Conservation (phyloP, 2,888 invertebrate species). For the Campaea margaritaria region DNA sequence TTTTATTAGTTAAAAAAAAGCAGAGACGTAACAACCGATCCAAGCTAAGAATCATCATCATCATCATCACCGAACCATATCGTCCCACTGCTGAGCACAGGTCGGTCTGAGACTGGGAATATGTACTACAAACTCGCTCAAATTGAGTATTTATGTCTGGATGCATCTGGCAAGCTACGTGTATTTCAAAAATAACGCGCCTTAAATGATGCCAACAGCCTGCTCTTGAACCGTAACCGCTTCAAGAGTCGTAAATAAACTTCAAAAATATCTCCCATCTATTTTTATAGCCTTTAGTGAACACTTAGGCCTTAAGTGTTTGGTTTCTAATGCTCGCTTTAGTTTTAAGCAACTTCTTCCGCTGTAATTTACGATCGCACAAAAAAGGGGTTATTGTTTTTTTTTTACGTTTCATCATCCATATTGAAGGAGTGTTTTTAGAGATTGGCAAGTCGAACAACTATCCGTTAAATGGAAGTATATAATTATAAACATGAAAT, state of each 20-base stretch:
- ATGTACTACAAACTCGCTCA: background rate
- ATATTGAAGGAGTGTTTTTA: too few species aligned
- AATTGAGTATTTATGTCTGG: background rate
- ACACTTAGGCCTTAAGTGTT: slow-evolving; percentile 23
- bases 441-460: too few species aligned
- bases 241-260: slow-evolving; percentile 35
- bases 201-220: slow-evolving; percentile 47
- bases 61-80: too few species aligned
- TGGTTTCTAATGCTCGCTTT: slow-evolving; percentile 13
- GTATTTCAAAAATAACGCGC: slow-evolving; percentile 56
- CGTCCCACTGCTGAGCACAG: too few species aligned
- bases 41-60: background rate
- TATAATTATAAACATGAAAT: too few species aligned
- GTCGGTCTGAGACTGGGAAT: background rate
- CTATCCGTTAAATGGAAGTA: too few species aligned
- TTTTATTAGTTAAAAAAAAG: too few species aligned
- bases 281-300: slow-evolving; percentile 24
- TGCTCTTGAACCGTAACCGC: slow-evolving; percentile 47
- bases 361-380: too few species aligned
- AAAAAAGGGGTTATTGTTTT: too few species aligned
- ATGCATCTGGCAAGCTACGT: slow-evolving; percentile 59
- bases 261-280: slow-evolving; percentile 32
- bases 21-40: background rate
- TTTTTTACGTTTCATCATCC: too few species aligned
- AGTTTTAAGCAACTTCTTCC: background rate